Evolutionary conservation across 2,888 invertebrate species (phyloP).

Genomic region (Cephus rjabovi): DNA sequence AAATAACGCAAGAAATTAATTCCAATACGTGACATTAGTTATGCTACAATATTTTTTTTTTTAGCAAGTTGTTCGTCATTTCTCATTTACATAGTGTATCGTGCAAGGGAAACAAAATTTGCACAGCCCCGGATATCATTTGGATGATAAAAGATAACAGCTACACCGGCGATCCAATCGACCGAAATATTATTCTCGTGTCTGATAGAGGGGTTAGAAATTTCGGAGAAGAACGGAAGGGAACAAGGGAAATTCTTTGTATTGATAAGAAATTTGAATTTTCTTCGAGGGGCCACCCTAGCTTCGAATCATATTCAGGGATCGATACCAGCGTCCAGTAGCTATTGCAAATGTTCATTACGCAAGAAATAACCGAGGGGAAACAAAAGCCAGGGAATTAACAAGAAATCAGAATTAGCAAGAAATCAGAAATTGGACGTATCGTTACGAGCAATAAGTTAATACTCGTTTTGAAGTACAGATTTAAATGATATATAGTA

Average conservation of each 20-base stretch:
- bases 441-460: not conserved
- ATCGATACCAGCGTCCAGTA: not conserved
- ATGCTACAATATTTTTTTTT: not conserved
- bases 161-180: not conserved
- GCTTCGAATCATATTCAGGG: not conserved
- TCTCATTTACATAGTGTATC: not conserved
- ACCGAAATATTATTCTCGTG: not conserved
- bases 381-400: not conserved
- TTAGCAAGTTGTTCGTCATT: not conserved
- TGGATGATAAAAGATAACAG: not conserved
- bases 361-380: not conserved
- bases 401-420: not conserved
- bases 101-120: not conserved
- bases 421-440: not conserved
- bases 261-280: not conserved
- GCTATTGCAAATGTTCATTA: not conserved
- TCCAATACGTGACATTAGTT: not conserved
- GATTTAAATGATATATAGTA: not conserved
- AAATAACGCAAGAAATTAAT: not conserved
- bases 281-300: not conserved
- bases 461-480: not conserved
- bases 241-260: not conserved
- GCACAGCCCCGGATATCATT: not conserved
- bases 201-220: not conserved
- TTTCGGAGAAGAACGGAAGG: not conserved